A percentile compares a stretch with the other conserved stretches of the same genome.
Evolutionary conservation across 2,888 invertebrate genomes (phyloP).

Genomic region (Drosophila ezoana): DNA sequence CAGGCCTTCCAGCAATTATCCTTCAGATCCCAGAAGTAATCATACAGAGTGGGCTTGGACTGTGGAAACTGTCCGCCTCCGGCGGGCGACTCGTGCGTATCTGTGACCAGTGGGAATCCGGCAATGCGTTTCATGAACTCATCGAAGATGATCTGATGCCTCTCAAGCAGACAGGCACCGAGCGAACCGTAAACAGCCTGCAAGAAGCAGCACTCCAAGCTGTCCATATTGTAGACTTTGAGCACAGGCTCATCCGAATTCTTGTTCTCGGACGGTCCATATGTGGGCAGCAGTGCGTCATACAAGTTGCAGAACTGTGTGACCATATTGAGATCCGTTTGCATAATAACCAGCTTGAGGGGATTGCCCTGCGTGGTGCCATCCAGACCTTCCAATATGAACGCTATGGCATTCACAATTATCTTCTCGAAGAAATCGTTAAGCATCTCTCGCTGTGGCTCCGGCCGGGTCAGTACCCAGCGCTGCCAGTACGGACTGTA

Average conservation of each 20-base stretch:
- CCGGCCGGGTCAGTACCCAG: conserved; percentile 88
- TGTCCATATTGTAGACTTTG: conserved; percentile 86
- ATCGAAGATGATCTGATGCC: conserved; percentile 91
- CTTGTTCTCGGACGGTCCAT: conserved; percentile 84
- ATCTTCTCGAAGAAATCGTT: conserved; percentile 90
- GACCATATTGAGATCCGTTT: conserved; percentile 94
- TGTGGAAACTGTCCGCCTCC: conserved; percentile 90
- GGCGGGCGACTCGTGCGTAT: conserved; percentile 88
- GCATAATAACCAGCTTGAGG: conserved; percentile 92
- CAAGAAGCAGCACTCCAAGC: conserved; percentile 90
- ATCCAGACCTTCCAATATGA: conserved; percentile 90
- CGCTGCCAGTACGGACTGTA: conserved; percentile 94
- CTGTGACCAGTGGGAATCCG: conserved; percentile 90
- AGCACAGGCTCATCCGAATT: conserved; percentile 85
- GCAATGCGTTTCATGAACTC: conserved; percentile 88
- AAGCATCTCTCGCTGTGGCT: conserved; percentile 85
- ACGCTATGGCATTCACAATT: conserved; percentile 89
- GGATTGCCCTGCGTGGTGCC: conserved; percentile 91
- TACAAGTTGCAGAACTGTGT: conserved; percentile 93
- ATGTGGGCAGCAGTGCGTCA: conserved; percentile 88
- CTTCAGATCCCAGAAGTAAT: conserved; percentile 91
- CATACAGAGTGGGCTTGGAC: conserved; percentile 90
- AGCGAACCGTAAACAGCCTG: conserved; percentile 92
- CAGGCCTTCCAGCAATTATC: conserved; percentile 92
- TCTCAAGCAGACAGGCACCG: conserved; percentile 91